Evolutionary conservation across 2,888 invertebrate genomes (phyloP).

Genomic region (Melinopterus prodromus): DNA sequence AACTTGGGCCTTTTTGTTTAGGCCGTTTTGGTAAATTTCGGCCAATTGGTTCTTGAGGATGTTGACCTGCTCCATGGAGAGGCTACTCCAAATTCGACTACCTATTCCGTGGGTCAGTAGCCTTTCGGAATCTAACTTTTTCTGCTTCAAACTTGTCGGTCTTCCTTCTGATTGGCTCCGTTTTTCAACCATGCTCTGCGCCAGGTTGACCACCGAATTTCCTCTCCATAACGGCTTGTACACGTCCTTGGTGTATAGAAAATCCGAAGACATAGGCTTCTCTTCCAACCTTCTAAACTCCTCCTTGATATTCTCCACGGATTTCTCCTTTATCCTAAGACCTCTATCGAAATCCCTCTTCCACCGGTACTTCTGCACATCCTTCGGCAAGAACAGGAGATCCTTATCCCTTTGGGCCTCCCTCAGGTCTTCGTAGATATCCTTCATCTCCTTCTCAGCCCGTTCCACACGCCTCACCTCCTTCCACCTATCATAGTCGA

Average conservation of each 20-base stretch:
- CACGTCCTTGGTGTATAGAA: conserved; percentile 68
- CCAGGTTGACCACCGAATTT: conserved; percentile 82
- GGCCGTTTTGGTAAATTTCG: conserved; percentile 75
- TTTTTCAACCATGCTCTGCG: conserved; percentile 73
- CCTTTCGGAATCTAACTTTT: conserved; percentile 51
- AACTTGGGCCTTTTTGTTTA: conserved; percentile 41
- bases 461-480: conserved; percentile 79
- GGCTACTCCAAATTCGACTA: conserved; percentile 81
- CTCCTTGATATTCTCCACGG: conserved; percentile 85
- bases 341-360: conserved; percentile 77
- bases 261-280: conserved; percentile 57
- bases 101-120: conserved; percentile 70
- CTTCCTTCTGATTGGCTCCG: conserved; percentile 61
- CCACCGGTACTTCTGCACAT: conserved; percentile 80
- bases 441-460: conserved; percentile 83
- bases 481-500: conserved; percentile 89
- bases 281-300: conserved; percentile 74
- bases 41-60: conserved; percentile 81
- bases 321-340: conserved; percentile 82
- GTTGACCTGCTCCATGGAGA: conserved; percentile 84
- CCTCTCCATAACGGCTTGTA: conserved; percentile 88
- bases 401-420: conserved; percentile 84
- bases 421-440: conserved; percentile 78
- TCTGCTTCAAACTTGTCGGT: conserved; percentile 50
- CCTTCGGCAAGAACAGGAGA: conserved; percentile 81